Percentiles rank a stretch among this genome's conserved stretches.
These are phyloP conservation scores for Tridacna crocea DNA, from an alignment of 2,888 invertebrate species.

Conservation along the genomic window DNA sequence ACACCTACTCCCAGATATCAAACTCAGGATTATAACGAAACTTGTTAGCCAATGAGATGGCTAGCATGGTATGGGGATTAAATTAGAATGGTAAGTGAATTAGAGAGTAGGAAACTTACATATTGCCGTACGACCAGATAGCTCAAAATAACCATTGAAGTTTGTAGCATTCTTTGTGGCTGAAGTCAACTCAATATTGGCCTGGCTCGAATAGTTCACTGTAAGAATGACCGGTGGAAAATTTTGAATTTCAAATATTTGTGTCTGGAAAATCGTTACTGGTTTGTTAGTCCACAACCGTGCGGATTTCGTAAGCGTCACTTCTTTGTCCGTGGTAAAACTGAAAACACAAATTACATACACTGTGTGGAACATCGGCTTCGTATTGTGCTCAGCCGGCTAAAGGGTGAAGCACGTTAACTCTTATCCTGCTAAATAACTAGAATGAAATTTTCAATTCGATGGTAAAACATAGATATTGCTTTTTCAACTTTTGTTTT, in stretches of 20 bases:
- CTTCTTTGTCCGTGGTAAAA: constrained; percentile 49
- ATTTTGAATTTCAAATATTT: constrained; percentile 35
- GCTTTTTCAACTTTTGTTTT: too few relatives aligned
- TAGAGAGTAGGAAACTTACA: constrained; percentile 21
- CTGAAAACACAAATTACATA: background rate
- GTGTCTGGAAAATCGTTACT: constrained; percentile 46
- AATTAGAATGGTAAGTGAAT: too few relatives aligned
- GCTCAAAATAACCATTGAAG: constrained; percentile 35
- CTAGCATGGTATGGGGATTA: too few relatives aligned
- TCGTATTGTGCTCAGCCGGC: too few relatives aligned
- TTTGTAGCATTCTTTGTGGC: constrained; percentile 30
- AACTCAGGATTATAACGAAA: too few relatives aligned
- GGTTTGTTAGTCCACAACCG: constrained; percentile 30
- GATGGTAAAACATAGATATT: too few relatives aligned
- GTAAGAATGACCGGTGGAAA: constrained; percentile 48
- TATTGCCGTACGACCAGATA: constrained; percentile 43
- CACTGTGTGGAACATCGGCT: background rate
- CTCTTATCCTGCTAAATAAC: too few relatives aligned
- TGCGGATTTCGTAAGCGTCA: constrained; percentile 46
- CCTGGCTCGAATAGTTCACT: constrained; percentile 47
- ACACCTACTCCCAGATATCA: too few relatives aligned
- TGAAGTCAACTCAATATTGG: constrained; percentile 48
- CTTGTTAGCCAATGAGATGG: too few relatives aligned
- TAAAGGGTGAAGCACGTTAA: too few relatives aligned
- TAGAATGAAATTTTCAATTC: too few relatives aligned